Evolutionary conservation across 2,888 invertebrate species (phyloP).

Genomic region (Mesopsocus fuscifrons): DNA sequence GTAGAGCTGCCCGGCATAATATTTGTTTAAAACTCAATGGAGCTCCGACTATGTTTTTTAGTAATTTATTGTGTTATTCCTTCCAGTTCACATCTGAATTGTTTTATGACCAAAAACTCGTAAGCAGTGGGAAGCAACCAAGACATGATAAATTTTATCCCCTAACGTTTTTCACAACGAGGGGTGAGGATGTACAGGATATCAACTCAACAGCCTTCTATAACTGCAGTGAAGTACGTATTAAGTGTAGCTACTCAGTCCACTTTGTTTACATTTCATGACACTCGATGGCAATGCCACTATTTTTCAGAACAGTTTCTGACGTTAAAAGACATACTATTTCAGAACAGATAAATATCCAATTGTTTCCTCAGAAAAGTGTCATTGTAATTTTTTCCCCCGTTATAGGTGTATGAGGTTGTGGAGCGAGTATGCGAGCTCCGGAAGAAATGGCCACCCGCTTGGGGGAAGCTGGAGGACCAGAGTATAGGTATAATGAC

Average conservation of each 20-base stretch:
- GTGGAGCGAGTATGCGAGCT: constrained; percentile 55
- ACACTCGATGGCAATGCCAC: constrained; percentile 17
- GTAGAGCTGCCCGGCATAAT: too few relatives aligned
- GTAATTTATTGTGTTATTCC: too few relatives aligned
- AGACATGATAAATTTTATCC: constrained; percentile 51
- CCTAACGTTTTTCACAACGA: constrained; percentile 58
- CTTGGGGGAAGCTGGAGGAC: constrained; percentile 55
- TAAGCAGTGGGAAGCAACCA: constrained; percentile 51
- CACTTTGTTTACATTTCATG: constrained; percentile 6
- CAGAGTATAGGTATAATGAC: constrained; percentile 69
- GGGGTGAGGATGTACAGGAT: constrained; percentile 64
- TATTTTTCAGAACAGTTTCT: constrained; percentile 24
- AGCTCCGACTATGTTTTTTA: too few relatives aligned
- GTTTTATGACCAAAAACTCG: constrained; percentile 59
- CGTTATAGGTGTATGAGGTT: constrained; percentile 59
- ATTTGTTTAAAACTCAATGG: too few relatives aligned
- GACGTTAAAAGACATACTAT: too few relatives aligned
- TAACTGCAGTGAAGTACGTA: constrained; percentile 65
- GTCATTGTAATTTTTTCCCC: too few relatives aligned
- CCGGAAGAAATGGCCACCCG: constrained; percentile 50
- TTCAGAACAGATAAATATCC: too few relatives aligned
- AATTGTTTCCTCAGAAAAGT: too few relatives aligned
- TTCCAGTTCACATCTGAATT: constrained; percentile 51
- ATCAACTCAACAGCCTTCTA: constrained; percentile 59
- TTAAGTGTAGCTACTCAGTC: too few relatives aligned